Evolutionary conservation across 2,113 vertebrate species (phyloP).

Genomic region (Nibea coibor): DNA sequence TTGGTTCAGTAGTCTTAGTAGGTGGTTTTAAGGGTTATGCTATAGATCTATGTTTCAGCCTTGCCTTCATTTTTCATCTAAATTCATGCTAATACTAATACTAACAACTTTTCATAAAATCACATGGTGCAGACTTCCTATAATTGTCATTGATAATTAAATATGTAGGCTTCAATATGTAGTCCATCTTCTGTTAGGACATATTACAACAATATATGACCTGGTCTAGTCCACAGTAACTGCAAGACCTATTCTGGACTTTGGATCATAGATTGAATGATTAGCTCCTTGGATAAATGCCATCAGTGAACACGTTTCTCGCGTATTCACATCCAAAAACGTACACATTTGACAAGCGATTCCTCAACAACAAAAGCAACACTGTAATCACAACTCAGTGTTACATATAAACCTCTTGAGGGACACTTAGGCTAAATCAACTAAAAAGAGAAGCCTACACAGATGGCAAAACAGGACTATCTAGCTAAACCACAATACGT

Average conservation of each 20-base stretch:
- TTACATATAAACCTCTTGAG: neutral
- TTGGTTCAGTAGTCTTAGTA: neutral
- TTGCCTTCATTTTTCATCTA: neutral
- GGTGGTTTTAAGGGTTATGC: neutral
- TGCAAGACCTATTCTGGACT: neutral
- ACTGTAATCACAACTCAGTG: neutral
- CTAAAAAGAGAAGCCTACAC: neutral
- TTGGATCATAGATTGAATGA: neutral
- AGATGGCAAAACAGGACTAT: neutral
- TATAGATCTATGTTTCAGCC: neutral
- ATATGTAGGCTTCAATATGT: neutral
- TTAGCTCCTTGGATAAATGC: neutral
- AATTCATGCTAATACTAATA: neutral
- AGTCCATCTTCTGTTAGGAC: neutral
- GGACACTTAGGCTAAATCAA: neutral
- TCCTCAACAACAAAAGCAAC: neutral
- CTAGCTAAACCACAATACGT: neutral
- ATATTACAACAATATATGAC: no score
- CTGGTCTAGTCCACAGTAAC: no score
- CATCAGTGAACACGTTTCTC: neutral
- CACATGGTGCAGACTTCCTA: neutral
- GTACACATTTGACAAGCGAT: no score
- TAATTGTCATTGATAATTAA: neutral
- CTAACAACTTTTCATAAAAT: neutral
- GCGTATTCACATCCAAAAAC: neutral